Evolutionary conservation across 2,888 invertebrate genomes (phyloP), one percentile per base, ranked within the genome.

Genomic region (Papilio gigon): DNA sequence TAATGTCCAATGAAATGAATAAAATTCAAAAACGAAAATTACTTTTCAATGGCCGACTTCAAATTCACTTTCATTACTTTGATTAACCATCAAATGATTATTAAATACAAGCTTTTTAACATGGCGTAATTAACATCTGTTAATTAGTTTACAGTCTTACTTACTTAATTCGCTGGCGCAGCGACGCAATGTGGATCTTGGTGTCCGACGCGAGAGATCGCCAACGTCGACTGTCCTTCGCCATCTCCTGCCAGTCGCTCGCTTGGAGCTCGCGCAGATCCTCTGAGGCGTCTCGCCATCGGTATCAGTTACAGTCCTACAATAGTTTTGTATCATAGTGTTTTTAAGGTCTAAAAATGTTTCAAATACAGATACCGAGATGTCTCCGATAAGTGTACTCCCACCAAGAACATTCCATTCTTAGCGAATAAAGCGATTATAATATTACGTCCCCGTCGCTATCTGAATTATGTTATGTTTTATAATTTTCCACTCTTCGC

Each of bases 401-500:
- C 56, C 61, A 35, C 56, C 61, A 62, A n/a, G 25, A 22, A 27
- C 5, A 56, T 65, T 69, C 62, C 62, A 69, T 69, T 69, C 56
- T 61, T 69, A 69, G 17, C 44, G 65, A 70, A 68, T 80, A 78
- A 75, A 77, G 76, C 78, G 78, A 81, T 84, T 80, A 80, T 81
- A 80, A 81, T 79, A 81, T 82, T 82, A 80, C 80, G 80, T 82
- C 81, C 84, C 78, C 79, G 76, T 74, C 76, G 80, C 78, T 81
- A 82, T 84, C 80, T 82, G 77, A 76, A 82, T 73, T 73, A 78
- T 83, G 79, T 82, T 85, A 82, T 84, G 84, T 85, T 88, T 89
- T 83, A 86, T 85, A 88, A 88, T 88, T 87, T 85, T 85, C 84
- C 83, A 85, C 87, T 85, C 85, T 84, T 85, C 82, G 83, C 84